phyloP scores from a whole-genome alignment of 1,140 invertebrate species.

The Tetramorium simillimum region DNA sequence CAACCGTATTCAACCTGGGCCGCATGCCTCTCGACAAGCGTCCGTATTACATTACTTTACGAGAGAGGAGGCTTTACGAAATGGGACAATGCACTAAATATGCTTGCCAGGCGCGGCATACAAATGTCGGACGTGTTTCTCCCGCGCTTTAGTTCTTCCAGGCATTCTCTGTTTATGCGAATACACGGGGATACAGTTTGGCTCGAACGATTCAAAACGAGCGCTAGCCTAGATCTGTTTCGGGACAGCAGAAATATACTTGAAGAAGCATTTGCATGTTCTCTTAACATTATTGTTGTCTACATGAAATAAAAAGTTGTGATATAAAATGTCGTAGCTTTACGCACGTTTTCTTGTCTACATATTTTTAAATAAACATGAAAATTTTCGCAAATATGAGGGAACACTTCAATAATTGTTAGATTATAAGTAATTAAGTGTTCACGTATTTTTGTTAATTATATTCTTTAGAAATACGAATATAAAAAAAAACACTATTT shows the following conservation, averaged over 20 bases:
- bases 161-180: conserved; percentile 56
- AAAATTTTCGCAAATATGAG: background rate
- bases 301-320: background rate
- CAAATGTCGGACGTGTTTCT: conserved; percentile 70
- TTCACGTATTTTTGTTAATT: background rate
- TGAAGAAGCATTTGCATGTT: background rate
- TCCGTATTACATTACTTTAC: conserved; percentile 76
- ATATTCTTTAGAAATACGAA: background rate
- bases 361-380: background rate
- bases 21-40: conserved; percentile 39
- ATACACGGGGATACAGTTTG: conserved; percentile 42
- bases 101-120: conserved; percentile 64
- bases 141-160: conserved; percentile 64
- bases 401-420: background rate
- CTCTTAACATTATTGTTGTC: conserved; percentile 7
- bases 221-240: conserved; percentile 22
- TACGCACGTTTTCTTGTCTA: background rate
- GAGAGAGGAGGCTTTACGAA: conserved; percentile 72
- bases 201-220: conserved; percentile 59
- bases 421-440: background rate
- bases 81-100: conserved; percentile 80
- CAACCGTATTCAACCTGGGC: conserved; percentile 54
- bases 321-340: background rate
- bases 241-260: conserved; percentile 9
- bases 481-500: background rate